Evolutionary conservation across 1,140 invertebrate genomes (phyloP).

Genomic region (Calephelis nemesis): DNA sequence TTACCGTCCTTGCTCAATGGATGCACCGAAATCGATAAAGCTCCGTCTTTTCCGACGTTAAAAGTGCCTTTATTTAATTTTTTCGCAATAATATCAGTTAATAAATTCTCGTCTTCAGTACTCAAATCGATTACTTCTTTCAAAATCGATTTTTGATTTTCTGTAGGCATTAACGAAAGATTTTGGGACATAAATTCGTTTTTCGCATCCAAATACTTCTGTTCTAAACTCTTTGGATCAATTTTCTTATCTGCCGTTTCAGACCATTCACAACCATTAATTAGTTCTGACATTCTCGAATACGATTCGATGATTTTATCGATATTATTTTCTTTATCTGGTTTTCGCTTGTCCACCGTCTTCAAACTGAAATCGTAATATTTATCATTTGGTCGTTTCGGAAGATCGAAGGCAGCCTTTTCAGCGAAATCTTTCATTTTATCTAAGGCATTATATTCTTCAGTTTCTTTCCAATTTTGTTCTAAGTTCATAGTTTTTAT

Average conservation of each 20-base stretch:
- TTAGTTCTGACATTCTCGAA: slow-evolving; percentile 73
- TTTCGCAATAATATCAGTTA: slow-evolving; percentile 56
- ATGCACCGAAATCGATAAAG: slow-evolving; percentile 67
- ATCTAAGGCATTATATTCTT: slow-evolving; percentile 75
- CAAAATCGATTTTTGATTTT: slow-evolving; percentile 51
- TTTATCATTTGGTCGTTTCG: slow-evolving; percentile 63
- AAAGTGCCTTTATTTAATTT: slow-evolving; percentile 58
- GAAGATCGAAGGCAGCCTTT: slow-evolving; percentile 70
- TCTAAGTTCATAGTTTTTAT: slow-evolving; percentile 57
- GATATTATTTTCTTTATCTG: slow-evolving; percentile 63
- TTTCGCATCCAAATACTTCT: slow-evolving; percentile 75
- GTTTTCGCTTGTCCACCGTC: slow-evolving; percentile 53
- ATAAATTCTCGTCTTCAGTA: slow-evolving; percentile 60
- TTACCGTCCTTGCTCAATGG: slow-evolving; percentile 52
- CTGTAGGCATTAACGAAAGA: slow-evolving; percentile 69
- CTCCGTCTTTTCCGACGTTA: slow-evolving; percentile 65
- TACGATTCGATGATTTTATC: slow-evolving; percentile 71
- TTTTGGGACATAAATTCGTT: slow-evolving; percentile 77
- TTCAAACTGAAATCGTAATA: slow-evolving; percentile 68
- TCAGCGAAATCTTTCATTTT: slow-evolving; percentile 78
- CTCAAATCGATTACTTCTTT: slow-evolving; percentile 72
- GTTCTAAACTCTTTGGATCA: slow-evolving; percentile 64
- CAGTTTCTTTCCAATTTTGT: slow-evolving; percentile 52
- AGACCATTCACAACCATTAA: slow-evolving; percentile 75
- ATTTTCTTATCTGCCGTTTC: slow-evolving; percentile 51